Conservation (phyloP, 2,797 vertebrate species). For the Muscicapa striata region DNA sequence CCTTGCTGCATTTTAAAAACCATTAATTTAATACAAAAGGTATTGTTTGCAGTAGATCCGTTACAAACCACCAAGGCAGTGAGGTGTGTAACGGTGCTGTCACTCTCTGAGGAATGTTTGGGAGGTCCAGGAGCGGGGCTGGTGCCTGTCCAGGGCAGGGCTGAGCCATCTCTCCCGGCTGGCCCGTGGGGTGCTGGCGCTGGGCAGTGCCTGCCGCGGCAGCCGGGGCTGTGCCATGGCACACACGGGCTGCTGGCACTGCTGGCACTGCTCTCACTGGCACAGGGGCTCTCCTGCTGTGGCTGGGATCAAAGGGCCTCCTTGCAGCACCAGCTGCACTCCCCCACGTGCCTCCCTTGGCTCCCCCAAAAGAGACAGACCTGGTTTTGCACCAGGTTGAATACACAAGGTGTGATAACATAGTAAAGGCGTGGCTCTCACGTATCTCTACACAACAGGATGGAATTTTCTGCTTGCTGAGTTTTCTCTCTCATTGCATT, state of each 20-base stretch:
- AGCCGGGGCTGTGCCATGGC: not conserved
- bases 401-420: accelerated
- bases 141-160: not conserved
- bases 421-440: not conserved
- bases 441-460: not conserved
- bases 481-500: not conserved
- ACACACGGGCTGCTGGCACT: not conserved
- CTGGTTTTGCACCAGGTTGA: accelerated
- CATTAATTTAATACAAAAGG: not conserved
- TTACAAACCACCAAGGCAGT: not conserved
- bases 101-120: not conserved
- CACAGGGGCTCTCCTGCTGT: not conserved
- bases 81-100: accelerated
- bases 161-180: not conserved
- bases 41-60: not conserved
- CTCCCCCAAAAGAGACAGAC: accelerated
- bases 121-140: not conserved
- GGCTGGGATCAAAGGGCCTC: not conserved
- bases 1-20: not conserved
- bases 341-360: accelerated
- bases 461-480: not conserved
- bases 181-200: not conserved
- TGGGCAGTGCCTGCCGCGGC: not conserved
- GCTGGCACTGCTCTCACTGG: not conserved
- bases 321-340: not conserved